phyloP scores from a whole-genome alignment of 2,113 vertebrate species.

The Cacatua alba region DNA sequence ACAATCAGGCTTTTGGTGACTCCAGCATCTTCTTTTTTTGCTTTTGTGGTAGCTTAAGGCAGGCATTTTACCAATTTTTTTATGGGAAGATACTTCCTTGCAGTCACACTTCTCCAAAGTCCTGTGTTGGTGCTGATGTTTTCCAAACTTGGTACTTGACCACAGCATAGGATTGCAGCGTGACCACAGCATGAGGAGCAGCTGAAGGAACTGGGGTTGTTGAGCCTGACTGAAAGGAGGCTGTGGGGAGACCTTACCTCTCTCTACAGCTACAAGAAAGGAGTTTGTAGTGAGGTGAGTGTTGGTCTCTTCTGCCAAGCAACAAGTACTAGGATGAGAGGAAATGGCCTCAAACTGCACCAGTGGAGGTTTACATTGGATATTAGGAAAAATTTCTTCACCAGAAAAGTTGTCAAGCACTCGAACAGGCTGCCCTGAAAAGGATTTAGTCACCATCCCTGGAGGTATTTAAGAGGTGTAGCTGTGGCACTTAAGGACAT shows the following conservation, averaged over 20 bases:
- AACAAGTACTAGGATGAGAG: not conserved
- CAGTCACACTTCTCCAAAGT: not conserved
- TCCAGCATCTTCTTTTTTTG: not conserved
- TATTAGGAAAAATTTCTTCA: not conserved
- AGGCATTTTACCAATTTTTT: not conserved
- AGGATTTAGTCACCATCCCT: not conserved
- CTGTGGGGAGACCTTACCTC: not conserved
- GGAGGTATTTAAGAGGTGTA: not conserved
- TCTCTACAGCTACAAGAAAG: not conserved
- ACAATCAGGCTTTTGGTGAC: not conserved
- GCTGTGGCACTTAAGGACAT: not conserved
- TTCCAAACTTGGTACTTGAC: not conserved
- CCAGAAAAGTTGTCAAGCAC: not conserved
- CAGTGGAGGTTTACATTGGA: not conserved
- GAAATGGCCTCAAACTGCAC: not conserved
- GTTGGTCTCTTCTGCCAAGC: not conserved
- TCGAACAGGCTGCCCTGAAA: not conserved
- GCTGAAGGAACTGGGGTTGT: not conserved
- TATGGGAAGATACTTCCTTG: not conserved
- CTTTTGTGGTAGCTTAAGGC: not conserved
- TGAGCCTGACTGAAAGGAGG: not conserved
- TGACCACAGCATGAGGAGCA: not conserved
- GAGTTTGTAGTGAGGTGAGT: not conserved
- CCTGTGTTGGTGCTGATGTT: not conserved
- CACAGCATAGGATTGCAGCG: not conserved